Base-by-base conservation (phyloP, 2,113 vertebrate species). In the Verasper variegatus region DNA sequence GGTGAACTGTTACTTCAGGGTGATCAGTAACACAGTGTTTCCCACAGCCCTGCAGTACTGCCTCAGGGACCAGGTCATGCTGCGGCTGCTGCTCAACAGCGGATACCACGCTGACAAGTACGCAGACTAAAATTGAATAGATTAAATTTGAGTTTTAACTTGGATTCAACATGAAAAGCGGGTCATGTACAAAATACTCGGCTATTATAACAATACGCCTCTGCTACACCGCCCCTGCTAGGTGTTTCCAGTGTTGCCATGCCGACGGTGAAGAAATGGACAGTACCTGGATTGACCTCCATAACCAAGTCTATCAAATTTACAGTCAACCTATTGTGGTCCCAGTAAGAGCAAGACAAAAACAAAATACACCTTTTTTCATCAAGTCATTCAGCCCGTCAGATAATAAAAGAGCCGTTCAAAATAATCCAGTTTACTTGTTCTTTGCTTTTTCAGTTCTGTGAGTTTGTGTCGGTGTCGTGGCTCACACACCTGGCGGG, bases 241-340 rank as follows among this genome's bases (percentile, higher is more conserved):
- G 95, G 85, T 97, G 96, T 84, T 98, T 98, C 91, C 92, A 95
- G 23, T 98, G 96, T 58, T 86, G 88, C 86, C 96, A 96, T 49
- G 92, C 94, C 13, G 77, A 93, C 72, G 69, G 94, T 83, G 95
- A 93, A 56, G 95, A 92, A 74, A 83, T 83, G 68, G 94, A 93
- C 2, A 93, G 90, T 45, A 79, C 93, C 55, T 95, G 94, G 95
- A 78, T 78, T 58, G 82, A 88, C 20, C 73, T 90, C 64, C 85
- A 51, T 83, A 1, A 86, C 88, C 76, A 89, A 62, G 71, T 73
- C 2, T 86, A 81, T 58, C 74, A 69, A 27, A 84, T 78, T 68
- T 87, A 91, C 78, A 78, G 59, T 27, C 55, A 73, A 49, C 75
- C 79, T 18, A 59, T 83, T 3, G 78, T 82, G 70, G 80, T 93